Evolutionary conservation across 2,888 invertebrate species (phyloP).

Genomic region (Acronicta aceris): DNA sequence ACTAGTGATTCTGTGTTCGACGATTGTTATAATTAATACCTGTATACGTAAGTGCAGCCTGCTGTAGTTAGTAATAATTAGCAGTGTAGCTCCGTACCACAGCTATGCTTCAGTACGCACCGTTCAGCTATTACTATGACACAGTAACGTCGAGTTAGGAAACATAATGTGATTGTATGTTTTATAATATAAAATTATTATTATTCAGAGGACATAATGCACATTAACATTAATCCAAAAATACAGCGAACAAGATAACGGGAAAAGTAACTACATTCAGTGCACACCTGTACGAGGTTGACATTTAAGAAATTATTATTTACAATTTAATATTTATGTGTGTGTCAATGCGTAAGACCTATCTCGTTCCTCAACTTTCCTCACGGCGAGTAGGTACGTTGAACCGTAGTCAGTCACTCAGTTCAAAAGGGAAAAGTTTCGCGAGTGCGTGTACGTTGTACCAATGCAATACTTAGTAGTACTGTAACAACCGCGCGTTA

Average conservation of each 20-base stretch:
- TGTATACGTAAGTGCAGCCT: conserved; percentile 41
- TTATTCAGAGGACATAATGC: conserved; percentile 19
- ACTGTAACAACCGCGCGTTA: conserved; percentile 32
- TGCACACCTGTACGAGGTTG: conserved; percentile 18
- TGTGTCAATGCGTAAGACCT: conserved; percentile 60
- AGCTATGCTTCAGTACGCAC: conserved; percentile 38
- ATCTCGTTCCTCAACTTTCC: conserved; percentile 78
- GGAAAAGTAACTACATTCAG: conserved; percentile 14
- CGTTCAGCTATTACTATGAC: conserved; percentile 44
- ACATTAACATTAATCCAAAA: conserved; percentile 31
- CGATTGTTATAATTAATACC: conserved; percentile 45
- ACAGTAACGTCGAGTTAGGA: conserved; percentile 28
- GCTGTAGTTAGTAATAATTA: conserved; percentile 50
- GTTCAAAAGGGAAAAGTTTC: conserved; percentile 75
- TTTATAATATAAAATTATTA: conserved; percentile 5
- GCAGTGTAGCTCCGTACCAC: conserved; percentile 24
- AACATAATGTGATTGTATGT: conserved; percentile 20
- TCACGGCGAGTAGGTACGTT: conserved; percentile 68
- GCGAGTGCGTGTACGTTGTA: conserved; percentile 55
- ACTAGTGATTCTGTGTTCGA: conserved; percentile 19
- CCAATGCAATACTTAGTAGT: conserved; percentile 44
- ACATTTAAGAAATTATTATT: conserved; percentile 40
- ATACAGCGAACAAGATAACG: conserved; percentile 29
- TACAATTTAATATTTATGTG: conserved; percentile 48
- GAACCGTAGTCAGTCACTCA: conserved; percentile 66